A percentile compares a stretch with the other conserved stretches of the same genome.
Evolutionary conservation across 53 echinoderm and acorn worm species (phyloP).

Genomic region (Crossaster papposus): DNA sequence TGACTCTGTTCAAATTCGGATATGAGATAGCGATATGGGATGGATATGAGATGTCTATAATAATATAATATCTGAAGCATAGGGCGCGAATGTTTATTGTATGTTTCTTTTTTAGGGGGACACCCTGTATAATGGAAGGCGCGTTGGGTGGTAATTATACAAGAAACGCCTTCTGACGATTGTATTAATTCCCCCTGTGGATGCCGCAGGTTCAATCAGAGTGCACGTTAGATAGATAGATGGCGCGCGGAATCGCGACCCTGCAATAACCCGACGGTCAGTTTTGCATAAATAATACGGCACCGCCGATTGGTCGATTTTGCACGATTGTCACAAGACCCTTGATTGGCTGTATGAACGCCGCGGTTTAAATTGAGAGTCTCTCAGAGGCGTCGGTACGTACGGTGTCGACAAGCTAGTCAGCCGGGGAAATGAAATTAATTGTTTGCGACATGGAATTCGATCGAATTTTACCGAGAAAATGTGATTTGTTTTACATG

Average conservation of each 20-base stretch:
- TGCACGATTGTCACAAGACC: constrained; percentile 11
- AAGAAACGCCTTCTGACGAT: constrained; percentile 19
- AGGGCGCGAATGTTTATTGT: no score
- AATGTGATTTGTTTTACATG: background rate
- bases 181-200: constrained; percentile 36
- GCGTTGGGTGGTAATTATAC: constrained; percentile 37
- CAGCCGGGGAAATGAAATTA: background rate
- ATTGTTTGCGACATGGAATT: constrained; percentile 33
- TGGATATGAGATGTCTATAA: no score
- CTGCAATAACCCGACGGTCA: constrained; percentile 30
- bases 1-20: no score
- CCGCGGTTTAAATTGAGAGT: background rate
- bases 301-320: constrained; percentile 28
- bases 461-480: constrained; percentile 5
- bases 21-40: no score
- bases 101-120: no score
- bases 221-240: constrained; percentile 14
- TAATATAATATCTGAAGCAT: no score
- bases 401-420: constrained; percentile 6
- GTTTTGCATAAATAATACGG: constrained; percentile 38
- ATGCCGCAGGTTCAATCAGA: constrained; percentile 34
- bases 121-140: background rate
- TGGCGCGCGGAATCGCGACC: background rate
- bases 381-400: background rate
- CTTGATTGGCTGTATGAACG: constrained; percentile 17